These are phyloP conservation scores for Helicolenus hilgendorfi DNA, from an alignment of 2,797 vertebrate species.

Conservation along the genomic window DNA sequence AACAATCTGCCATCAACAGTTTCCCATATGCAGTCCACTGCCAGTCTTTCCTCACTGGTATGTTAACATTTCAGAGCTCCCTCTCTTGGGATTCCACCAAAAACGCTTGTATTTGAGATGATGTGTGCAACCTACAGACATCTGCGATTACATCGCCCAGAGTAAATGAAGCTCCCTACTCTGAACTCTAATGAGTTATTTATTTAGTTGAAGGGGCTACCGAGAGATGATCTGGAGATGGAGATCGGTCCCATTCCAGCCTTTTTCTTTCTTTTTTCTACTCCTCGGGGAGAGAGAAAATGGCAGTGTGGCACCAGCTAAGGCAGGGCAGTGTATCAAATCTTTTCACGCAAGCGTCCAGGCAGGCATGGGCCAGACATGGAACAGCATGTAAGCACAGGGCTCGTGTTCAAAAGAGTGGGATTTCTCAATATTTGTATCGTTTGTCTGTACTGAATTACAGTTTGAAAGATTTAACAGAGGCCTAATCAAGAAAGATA, in stretches of 20 bases:
- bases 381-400: conserved; percentile 31
- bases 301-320: conserved; percentile 88
- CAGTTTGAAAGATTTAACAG: neutral
- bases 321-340: conserved; percentile 81
- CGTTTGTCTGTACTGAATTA: neutral
- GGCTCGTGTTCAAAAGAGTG: conserved; percentile 20
- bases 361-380: conserved; percentile 61
- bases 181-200: conserved; percentile 92
- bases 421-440: neutral
- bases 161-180: conserved; percentile 89
- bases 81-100: conserved; percentile 83
- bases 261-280: conserved; percentile 26
- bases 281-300: conserved; percentile 86
- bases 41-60: conserved; percentile 64
- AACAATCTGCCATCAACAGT: conserved; percentile 57
- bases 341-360: conserved; percentile 82
- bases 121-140: conserved; percentile 85
- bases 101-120: conserved; percentile 83
- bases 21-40: conserved; percentile 55
- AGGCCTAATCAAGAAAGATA: neutral
- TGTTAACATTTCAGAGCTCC: conserved; percentile 76
- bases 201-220: conserved; percentile 90
- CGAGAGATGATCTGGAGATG: conserved; percentile 90
- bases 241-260: conserved; percentile 84
- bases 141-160: conserved; percentile 88